Conservation (phyloP, 2,113 vertebrate genomes). For the Amphiprion ocellaris region DNA sequence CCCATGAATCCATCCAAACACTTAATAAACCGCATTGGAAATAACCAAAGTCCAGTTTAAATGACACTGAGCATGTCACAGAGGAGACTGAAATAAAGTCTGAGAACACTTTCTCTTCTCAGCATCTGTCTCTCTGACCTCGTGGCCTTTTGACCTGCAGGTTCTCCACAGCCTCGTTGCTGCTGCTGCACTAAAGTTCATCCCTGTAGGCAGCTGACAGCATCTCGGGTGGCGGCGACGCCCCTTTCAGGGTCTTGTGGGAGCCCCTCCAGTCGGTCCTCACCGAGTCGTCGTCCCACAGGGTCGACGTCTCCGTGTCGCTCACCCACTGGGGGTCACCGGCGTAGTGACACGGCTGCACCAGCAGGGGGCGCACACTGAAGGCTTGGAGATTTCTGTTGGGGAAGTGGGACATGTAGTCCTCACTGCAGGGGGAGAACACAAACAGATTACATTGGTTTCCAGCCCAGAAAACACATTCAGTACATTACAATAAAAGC, state of each 20-base stretch:
- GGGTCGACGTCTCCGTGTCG: constrained; percentile 96
- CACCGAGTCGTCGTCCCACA: constrained; percentile 92
- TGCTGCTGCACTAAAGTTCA: constrained; percentile 85
- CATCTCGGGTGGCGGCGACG: constrained; percentile 69
- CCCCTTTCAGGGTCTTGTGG: constrained; percentile 90
- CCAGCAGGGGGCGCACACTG: constrained; percentile 90
- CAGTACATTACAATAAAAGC: not conserved
- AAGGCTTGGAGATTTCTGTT: constrained; percentile 91
- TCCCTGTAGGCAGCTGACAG: constrained; percentile 84
- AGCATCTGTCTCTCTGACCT: constrained; percentile 32
- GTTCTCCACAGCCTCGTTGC: not conserved
- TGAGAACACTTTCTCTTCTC: constrained; percentile 18
- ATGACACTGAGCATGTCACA: constrained; percentile 20
- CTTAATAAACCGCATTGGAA: not conserved
- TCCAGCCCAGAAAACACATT: not conserved
- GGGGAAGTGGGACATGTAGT: constrained; percentile 91
- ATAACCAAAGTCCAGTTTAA: constrained; percentile 23
- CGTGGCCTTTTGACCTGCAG: constrained; percentile 22
- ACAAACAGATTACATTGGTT: not conserved
- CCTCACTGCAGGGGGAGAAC: constrained; percentile 83
- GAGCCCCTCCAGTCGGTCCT: constrained; percentile 92
- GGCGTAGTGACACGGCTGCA: constrained; percentile 93
- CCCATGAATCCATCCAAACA: not conserved
- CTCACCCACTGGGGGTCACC: constrained; percentile 94
- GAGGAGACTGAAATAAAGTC: constrained; percentile 22